Percentiles rank a stretch among this genome's conserved stretches.
phyloP scores from a whole-genome alignment of 2,888 invertebrate genomes.

The Lasioglossum morio region DNA sequence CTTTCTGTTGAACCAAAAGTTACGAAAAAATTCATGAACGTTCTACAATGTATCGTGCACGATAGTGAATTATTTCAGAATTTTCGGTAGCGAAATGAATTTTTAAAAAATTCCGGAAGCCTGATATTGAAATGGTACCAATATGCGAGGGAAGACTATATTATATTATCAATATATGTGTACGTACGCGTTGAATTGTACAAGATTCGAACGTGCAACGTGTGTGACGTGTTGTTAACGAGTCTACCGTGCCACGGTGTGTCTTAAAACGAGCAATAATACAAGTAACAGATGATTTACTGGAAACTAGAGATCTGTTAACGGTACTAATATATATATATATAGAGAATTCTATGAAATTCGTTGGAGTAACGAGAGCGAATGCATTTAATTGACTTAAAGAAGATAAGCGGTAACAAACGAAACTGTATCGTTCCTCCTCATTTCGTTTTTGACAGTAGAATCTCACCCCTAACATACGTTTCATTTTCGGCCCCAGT shows the following conservation, averaged over 20 bases:
- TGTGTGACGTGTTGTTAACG: slow-evolving; percentile 23
- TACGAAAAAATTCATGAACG: too few relatives aligned
- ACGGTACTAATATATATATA: slow-evolving; percentile 35
- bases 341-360: slow-evolving; percentile 21
- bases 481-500: too few relatives aligned
- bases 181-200: not conserved
- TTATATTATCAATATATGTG: slow-evolving; percentile 7
- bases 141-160: not conserved
- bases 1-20: too few relatives aligned
- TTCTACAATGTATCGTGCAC: too few relatives aligned
- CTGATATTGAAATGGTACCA: too few relatives aligned
- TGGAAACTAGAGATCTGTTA: slow-evolving; percentile 25
- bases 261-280: slow-evolving; percentile 29
- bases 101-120: too few relatives aligned
- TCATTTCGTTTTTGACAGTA: not conserved
- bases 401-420: slow-evolving; percentile 45
- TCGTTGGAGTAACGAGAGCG: slow-evolving; percentile 19
- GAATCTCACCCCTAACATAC: too few relatives aligned
- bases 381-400: slow-evolving; percentile 58
- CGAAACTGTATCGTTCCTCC: slow-evolving; percentile 13
- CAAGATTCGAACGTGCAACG: not conserved
- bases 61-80: too few relatives aligned
- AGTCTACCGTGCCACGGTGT: not conserved
- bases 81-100: too few relatives aligned
- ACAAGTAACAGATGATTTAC: slow-evolving; percentile 11